A percentile compares a stretch with the other conserved stretches of the same genome.
These are phyloP conservation scores for Sebastes fasciatus DNA, from an alignment of 2,113 vertebrate genomes.

Conservation along the genomic window DNA sequence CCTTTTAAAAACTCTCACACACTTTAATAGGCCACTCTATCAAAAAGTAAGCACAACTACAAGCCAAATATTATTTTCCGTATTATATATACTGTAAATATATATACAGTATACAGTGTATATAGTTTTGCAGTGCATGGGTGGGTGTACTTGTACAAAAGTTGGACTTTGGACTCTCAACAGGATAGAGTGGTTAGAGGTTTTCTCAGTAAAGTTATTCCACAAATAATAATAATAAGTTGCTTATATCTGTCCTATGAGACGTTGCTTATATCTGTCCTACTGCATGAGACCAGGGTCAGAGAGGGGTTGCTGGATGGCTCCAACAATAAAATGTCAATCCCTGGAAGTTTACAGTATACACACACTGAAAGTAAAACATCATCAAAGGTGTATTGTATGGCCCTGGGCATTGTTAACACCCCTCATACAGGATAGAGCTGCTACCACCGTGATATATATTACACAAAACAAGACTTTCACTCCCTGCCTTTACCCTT, in stretches of 20 bases:
- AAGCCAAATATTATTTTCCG: no score
- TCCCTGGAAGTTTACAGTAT: conserved; percentile 31
- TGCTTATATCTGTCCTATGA: not conserved
- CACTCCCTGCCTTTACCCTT: conserved; percentile 7
- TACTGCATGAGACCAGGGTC: not conserved
- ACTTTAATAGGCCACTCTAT: no score
- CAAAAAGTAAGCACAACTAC: no score
- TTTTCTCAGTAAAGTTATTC: not conserved
- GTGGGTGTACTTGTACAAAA: conserved; percentile 14
- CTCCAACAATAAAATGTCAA: not conserved
- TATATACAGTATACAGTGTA: not conserved
- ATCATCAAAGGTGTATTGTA: not conserved
- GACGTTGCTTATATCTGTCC: not conserved
- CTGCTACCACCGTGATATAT: not conserved
- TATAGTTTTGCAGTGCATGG: conserved; percentile 1
- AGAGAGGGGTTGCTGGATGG: not conserved
- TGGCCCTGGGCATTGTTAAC: not conserved
- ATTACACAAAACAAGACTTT: not conserved
- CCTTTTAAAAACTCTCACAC: no score
- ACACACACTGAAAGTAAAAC: conserved; percentile 8
- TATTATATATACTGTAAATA: no score
- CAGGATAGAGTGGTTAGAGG: not conserved
- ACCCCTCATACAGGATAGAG: not conserved
- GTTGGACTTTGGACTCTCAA: conserved; percentile 79
- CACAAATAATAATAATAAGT: not conserved